Evolutionary conservation across 92 coral and sea anemone species (phyloP), one percentile per base, ranked within the genome.

Genomic region (Parazoanthus atlanticus): DNA sequence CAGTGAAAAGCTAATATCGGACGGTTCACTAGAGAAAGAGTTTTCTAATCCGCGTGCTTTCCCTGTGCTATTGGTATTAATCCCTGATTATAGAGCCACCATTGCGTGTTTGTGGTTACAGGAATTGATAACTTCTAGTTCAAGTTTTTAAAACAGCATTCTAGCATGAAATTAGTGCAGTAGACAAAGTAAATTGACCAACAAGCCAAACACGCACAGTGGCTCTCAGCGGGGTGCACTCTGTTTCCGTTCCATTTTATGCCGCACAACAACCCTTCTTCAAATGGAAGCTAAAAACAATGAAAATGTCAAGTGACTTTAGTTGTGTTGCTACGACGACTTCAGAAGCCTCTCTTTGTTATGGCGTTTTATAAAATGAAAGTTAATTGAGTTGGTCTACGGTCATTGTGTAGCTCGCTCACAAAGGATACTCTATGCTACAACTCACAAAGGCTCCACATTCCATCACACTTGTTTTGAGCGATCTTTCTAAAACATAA

Each of bases 381-480:
- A 84, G 78, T 84, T 84, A 84, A 84, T 84, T 84, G 87, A 84
- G 78, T 40, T 31, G 78, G 87, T 69, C 87, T 84, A 23, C 31
- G n/a, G 38, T 70, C 23, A 43, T 84, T 84, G 87, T 84, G 41
- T 69, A 3, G 19, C 58, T 28, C 43, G 25, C 66, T 84, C 78
- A 84, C 87, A 84, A 84, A 83, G 77, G 66, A 52, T 28, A 33
- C 41, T 25, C 86, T 8, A 6, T 16, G 31, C 28, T 69, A 16
- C 41, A 13, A 46, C 52, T 29, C 8, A 84, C 87, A 84, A 84
- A 84, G 28, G 87, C 79, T 19, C 64, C 41, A 41, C 87, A 84
- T 84, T 84, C 79, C 87, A 84, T 69, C 87, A 84, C 86, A 65
- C 52, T 61, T 70, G 77, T 21, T 84, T 84, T 69, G 26, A 46